These are phyloP conservation scores for Diaperis boleti DNA, from an alignment of 2,888 invertebrate genomes.

Conservation along the genomic window DNA sequence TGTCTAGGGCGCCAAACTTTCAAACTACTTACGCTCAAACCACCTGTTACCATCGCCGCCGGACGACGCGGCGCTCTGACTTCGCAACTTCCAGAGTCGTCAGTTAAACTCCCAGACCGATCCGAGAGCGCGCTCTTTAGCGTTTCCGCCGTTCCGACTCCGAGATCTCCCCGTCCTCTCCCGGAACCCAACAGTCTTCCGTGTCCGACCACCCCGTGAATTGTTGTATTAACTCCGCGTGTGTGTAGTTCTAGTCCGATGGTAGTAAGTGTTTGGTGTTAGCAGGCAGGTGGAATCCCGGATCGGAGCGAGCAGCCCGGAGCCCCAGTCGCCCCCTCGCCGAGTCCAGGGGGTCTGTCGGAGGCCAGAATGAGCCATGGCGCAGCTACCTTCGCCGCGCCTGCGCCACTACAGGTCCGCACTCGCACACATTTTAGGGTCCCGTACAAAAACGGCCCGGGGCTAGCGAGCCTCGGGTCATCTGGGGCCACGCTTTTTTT, in stretches of 20 bases:
- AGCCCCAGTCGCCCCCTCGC: conserved; percentile 59
- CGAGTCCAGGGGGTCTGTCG: conserved; percentile 51
- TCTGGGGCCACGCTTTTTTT: conserved; percentile 44
- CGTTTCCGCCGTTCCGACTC: too few species aligned
- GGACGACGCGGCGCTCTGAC: neutral
- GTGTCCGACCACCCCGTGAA: too few species aligned
- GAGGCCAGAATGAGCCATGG: conserved; percentile 66
- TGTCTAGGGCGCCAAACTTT: conserved; percentile 40
- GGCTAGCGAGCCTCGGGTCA: conserved; percentile 46
- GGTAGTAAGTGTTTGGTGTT: conserved; percentile 59
- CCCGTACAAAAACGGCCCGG: conserved; percentile 37
- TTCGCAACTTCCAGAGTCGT: too few species aligned
- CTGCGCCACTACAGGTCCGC: conserved; percentile 67
- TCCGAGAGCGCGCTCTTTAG: too few species aligned
- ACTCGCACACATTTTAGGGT: conserved; percentile 47
- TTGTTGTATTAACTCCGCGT: conserved; percentile 7
- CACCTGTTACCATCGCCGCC: conserved; percentile 38
- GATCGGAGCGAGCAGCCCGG: conserved; percentile 58
- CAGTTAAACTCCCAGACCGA: too few species aligned
- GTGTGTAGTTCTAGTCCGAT: conserved; percentile 30
- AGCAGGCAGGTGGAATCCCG: conserved; percentile 55
- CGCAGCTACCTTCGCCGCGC: conserved; percentile 66
- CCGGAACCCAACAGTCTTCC: too few species aligned
- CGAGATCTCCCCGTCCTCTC: too few species aligned
- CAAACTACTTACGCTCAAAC: conserved; percentile 38